Conservation (phyloP, 2,888 invertebrate genomes). For the Drosophila anomelani region DNA sequence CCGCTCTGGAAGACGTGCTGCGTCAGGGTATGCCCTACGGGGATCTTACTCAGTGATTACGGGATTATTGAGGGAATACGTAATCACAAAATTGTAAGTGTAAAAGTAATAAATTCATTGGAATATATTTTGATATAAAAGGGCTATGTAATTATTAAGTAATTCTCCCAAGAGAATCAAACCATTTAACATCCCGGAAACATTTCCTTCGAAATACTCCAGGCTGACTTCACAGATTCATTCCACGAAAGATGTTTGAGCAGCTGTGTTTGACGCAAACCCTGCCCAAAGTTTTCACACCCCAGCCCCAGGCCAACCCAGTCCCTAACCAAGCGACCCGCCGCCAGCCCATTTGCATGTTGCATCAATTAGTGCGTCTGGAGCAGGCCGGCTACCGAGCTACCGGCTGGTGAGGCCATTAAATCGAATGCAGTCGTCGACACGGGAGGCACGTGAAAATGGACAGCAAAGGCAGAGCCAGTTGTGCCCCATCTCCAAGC, state of each 20-base stretch:
- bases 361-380: constrained; percentile 75
- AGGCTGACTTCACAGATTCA: constrained; percentile 29
- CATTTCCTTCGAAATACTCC: no score
- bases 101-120: background rate
- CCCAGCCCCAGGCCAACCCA: constrained; percentile 1
- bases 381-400: constrained; percentile 39
- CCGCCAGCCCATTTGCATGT: constrained; percentile 58
- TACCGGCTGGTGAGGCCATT: constrained; percentile 51
- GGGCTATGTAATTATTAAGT: background rate
- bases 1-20: constrained; percentile 27
- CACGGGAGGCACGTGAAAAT: constrained; percentile 65
- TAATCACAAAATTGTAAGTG: no score
- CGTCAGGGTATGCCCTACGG: background rate
- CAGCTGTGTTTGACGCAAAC: constrained; percentile 36
- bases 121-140: background rate
- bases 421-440: constrained; percentile 54
- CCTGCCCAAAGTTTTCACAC: constrained; percentile 30
- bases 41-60: background rate
- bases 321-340: background rate
- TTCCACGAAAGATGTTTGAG: constrained; percentile 32
- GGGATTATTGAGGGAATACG: background rate
- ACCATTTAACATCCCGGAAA: background rate
- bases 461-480: constrained; percentile 15
- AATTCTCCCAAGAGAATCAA: background rate
- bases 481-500: background rate